Conservation (phyloP, 2,113 vertebrate species). For the Gobiocypris rarus region DNA sequence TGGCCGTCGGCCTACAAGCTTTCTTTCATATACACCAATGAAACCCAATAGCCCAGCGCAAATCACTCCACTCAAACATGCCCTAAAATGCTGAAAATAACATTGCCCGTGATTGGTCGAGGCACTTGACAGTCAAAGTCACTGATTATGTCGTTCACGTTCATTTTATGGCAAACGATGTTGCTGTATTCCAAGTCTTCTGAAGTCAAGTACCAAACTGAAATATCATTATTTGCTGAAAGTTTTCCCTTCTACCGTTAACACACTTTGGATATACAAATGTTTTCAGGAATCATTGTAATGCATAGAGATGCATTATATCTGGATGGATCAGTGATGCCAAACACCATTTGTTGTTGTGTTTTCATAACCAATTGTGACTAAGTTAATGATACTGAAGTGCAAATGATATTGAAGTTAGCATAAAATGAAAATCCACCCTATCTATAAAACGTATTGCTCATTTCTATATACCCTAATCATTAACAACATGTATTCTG, state of each 20-base stretch:
- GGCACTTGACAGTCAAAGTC: background rate
- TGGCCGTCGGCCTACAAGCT: constrained; percentile 42
- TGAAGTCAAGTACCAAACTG: too few species aligned
- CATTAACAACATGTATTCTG: too few species aligned
- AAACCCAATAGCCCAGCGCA: constrained; percentile 8
- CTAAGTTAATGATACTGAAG: background rate
- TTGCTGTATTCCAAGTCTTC: too few species aligned
- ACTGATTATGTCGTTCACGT: background rate
- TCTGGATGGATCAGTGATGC: background rate
- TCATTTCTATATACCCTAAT: too few species aligned
- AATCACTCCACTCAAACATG: background rate
- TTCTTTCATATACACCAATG: constrained; percentile 35
- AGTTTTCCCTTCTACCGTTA: background rate
- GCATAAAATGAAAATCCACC: background rate
- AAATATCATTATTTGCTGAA: background rate
- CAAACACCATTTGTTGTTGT: background rate
- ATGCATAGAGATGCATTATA: background rate
- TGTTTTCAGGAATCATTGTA: background rate
- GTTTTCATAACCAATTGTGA: background rate
- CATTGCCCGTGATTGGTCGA: background rate
- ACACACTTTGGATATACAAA: background rate
- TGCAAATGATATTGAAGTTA: background rate
- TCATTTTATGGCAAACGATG: too few species aligned
- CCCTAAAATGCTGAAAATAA: background rate
- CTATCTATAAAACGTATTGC: too few species aligned